Percentiles rank a stretch among this genome's conserved stretches.
Conservation (phyloP, 2,888 invertebrate species). For the Apamea monoglypha region DNA sequence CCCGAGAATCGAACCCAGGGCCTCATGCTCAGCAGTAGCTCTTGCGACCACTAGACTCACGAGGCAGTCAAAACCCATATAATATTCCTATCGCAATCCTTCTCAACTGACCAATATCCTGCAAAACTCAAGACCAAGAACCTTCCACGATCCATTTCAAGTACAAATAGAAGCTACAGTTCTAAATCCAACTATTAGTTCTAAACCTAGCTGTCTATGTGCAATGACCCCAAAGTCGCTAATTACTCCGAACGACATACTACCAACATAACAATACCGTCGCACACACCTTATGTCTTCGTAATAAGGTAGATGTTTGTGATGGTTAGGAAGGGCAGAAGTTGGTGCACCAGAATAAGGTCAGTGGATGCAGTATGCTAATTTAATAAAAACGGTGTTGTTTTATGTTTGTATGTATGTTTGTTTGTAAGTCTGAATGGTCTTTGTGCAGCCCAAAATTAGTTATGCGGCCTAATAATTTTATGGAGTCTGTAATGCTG, state of each 20-base stretch:
- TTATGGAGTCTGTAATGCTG: slow-evolving; percentile 18
- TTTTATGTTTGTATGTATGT: slow-evolving; percentile 49
- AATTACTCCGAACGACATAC: slow-evolving; percentile 56
- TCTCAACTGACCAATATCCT: neutral
- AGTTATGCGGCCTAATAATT: slow-evolving; percentile 58
- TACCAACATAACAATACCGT: slow-evolving; percentile 26
- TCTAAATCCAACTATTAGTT: slow-evolving; percentile 56
- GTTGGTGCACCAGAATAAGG: slow-evolving; percentile 69
- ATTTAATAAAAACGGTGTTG: slow-evolving; percentile 78
- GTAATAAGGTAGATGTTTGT: slow-evolving; percentile 37
- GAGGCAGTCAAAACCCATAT: neutral
- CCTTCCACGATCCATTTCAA: slow-evolving; percentile 38
- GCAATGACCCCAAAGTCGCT: slow-evolving; percentile 68
- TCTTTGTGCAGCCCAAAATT: slow-evolving; percentile 54
- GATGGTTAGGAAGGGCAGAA: neutral
- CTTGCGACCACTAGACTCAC: too few relatives aligned
- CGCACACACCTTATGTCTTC: slow-evolving; percentile 33
- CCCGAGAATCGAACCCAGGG: too few relatives aligned
- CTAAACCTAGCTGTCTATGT: slow-evolving; percentile 63
- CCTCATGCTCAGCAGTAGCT: too few relatives aligned
- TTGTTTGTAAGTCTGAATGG: slow-evolving; percentile 41
- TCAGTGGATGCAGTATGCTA: slow-evolving; percentile 78
- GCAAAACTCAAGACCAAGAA: slow-evolving; percentile 1
- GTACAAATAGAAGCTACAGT: slow-evolving; percentile 42
- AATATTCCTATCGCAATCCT: neutral